Conservation (phyloP, 2,113 vertebrate species). For the Sigmodon hispidus region DNA sequence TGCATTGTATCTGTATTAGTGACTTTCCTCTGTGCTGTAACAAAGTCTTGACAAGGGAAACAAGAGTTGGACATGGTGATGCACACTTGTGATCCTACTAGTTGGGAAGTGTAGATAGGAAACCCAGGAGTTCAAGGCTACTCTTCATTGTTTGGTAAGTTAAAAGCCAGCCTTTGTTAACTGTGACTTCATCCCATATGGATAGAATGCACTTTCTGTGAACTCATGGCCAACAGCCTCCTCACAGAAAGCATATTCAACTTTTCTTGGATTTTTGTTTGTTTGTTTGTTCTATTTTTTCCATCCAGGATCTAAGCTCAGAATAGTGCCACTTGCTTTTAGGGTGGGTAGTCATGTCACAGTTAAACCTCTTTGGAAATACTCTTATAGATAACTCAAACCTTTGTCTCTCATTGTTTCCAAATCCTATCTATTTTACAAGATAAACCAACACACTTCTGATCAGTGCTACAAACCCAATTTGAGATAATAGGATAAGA, state of each 20-base stretch:
- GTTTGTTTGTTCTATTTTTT: background rate
- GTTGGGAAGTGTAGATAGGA: background rate
- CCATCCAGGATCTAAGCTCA: background rate
- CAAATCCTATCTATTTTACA: background rate
- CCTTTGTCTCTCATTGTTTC: background rate
- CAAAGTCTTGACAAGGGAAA: background rate
- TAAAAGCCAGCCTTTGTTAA: background rate
- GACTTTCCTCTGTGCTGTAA: background rate
- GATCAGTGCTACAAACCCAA: background rate
- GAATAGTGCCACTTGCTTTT: background rate
- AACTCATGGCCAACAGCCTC: background rate
- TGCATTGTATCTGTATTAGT: background rate
- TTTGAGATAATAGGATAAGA: background rate
- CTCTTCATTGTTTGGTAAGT: background rate
- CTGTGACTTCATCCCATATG: background rate
- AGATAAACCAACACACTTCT: background rate
- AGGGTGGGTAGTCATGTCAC: background rate
- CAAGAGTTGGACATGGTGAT: background rate
- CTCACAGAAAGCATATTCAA: background rate
- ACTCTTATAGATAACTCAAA: background rate
- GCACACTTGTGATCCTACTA: background rate
- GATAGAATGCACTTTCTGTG: background rate
- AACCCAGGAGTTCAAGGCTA: background rate
- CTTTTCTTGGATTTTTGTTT: background rate
- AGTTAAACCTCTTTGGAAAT: background rate